These are phyloP conservation scores for Dicycla oo DNA, from an alignment of 2,888 invertebrate species.

Conservation along the genomic window DNA sequence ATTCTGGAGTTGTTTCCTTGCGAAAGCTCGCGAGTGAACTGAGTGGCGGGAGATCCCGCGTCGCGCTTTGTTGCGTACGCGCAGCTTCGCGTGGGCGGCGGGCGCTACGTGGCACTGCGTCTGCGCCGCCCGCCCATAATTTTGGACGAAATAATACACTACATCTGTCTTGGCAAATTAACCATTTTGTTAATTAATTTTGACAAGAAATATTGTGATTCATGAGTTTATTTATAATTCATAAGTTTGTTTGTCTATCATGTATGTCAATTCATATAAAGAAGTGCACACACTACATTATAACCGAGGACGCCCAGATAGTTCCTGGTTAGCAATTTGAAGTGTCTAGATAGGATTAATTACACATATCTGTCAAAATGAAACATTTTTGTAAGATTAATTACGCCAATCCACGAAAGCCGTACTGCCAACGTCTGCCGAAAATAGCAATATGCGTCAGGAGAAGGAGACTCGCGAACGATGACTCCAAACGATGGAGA, in stretches of 20 bases:
- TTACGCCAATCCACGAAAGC: constrained; percentile 69
- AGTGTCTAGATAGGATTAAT: constrained; percentile 59
- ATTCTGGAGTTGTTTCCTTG: constrained; percentile 78
- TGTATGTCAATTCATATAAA: constrained; percentile 48
- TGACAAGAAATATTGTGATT: constrained; percentile 66
- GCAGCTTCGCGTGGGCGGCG: constrained; percentile 84
- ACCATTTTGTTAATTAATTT: constrained; percentile 78
- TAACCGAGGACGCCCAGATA: constrained; percentile 18
- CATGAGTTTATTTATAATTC: constrained; percentile 49
- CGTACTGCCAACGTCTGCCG: constrained; percentile 67
- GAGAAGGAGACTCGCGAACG: constrained; percentile 75
- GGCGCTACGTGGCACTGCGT: constrained; percentile 67
- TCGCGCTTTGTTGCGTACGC: constrained; percentile 81
- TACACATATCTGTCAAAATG: constrained; percentile 63
- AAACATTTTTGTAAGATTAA: constrained; percentile 65
- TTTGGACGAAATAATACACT: constrained; percentile 76
- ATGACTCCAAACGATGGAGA: constrained; percentile 79
- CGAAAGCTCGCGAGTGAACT: constrained; percentile 84
- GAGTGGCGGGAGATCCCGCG: constrained; percentile 73
- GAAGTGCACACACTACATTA: constrained; percentile 28
- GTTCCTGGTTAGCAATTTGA: constrained; percentile 42
- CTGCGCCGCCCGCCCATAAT: constrained; percentile 73
- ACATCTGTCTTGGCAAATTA: constrained; percentile 86
- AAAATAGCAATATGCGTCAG: constrained; percentile 86
- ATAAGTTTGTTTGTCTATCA: constrained; percentile 46